Evolutionary conservation across 2,888 invertebrate species (phyloP).

Genomic region (Aphodius granarius): DNA sequence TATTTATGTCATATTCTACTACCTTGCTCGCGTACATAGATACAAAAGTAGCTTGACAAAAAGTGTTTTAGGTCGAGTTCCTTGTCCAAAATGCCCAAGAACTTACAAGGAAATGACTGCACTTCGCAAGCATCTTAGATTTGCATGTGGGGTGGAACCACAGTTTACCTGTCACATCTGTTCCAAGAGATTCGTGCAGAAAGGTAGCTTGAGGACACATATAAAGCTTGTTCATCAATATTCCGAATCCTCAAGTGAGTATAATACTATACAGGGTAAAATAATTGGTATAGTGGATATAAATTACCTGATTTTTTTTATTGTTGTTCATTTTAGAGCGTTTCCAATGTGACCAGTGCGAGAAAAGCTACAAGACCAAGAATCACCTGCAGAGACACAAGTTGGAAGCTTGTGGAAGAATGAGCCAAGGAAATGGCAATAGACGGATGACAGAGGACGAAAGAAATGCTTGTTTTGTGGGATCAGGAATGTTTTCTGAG

Average conservation of each 20-base stretch:
- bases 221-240: not conserved
- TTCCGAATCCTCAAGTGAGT: not conserved
- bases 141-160: conserved; percentile 35
- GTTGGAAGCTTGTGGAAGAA: conserved; percentile 70
- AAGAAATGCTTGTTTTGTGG: not conserved
- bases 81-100: conserved; percentile 23
- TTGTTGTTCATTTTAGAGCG: not conserved
- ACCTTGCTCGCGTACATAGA: too few species aligned
- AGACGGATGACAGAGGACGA: not conserved
- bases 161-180: conserved; percentile 40
- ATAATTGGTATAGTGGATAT: too few species aligned
- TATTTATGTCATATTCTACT: too few species aligned
- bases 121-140: conserved; percentile 31
- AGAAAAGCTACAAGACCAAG: conserved; percentile 55
- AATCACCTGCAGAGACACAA: conserved; percentile 64
- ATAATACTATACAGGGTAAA: not conserved
- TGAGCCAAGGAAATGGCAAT: conserved; percentile 48
- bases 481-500: not conserved
- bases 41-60: too few species aligned
- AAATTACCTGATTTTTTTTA: too few species aligned
- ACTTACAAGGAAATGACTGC: conserved; percentile 27
- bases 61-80: conserved; percentile 5
- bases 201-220: conserved; percentile 37
- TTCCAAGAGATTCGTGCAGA: conserved; percentile 42
- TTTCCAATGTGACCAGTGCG: conserved; percentile 27